Base-by-base conservation (phyloP, 2,888 invertebrate genomes). In the Lasioglossum lativentre region DNA sequence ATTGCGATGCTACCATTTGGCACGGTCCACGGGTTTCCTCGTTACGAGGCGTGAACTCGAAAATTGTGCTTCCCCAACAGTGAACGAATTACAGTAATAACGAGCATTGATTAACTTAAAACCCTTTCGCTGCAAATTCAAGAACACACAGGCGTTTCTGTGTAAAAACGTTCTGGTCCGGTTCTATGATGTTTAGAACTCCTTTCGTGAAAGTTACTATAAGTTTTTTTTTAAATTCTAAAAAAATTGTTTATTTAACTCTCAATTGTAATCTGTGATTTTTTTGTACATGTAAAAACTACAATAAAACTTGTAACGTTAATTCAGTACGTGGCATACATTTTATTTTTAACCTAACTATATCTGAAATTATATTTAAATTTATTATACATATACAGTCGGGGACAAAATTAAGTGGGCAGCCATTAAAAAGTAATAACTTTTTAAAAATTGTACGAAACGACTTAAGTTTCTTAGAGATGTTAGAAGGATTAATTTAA, bases 21-120 rank as follows among this genome's bases (percentile, higher is more conserved):
- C 45, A 63, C 47, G 71, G 70, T 59, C n/a, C 74, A 81, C 66
- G 30, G 42, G 47, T 76, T 42, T 47, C 71, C 78, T 68, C 59
- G 85, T 88, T 88, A 76, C 78, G 78, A 77, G 52, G 47, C 30
- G 71, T 70, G 78, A 80, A 71, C 30, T 47, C 66, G 83, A 86
- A 88, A 86, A 88, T 88, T 76, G 76, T 76, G 42, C 82, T 81
- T 75, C 52, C 76, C 27, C 34, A 47, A 30, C 59, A 66, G 40
- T 47, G 77, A 76, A 78, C 52, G 38, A 66, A 75, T 75, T 76
- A 56, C 78, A 42, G 63, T 56, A 83, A 79, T 85, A 79, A 85
- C 71, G 30, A 63, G 30, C 75, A 42, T n/a, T 45, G 34, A 71
- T 82, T 77, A 80, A 71, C 71, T 77, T 68, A 40, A 78, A 78